Percentiles rank a stretch among this genome's conserved stretches.
Conservation (phyloP, 92 coral and sea anemone genomes). For the Montipora capitata region DNA sequence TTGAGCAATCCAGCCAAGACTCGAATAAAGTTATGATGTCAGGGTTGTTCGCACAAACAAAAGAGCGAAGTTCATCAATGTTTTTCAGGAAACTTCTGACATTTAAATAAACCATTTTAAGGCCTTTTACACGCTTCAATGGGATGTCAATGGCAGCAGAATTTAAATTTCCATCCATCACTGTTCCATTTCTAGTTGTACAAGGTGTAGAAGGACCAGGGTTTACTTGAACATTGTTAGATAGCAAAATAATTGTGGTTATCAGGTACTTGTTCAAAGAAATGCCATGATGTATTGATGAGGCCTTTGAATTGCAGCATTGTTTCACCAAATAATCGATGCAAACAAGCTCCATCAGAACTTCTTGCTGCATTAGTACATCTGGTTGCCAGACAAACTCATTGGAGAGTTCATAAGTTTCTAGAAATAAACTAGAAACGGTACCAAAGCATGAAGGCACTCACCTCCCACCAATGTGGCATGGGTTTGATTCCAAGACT, state of each 20-base stretch:
- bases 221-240: constrained; percentile 32
- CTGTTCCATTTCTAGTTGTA: background rate
- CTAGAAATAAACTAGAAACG: background rate
- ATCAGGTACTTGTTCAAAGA: constrained; percentile 43
- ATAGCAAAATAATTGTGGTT: constrained; percentile 18
- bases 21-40: constrained; percentile 41
- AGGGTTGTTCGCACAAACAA: constrained; percentile 34
- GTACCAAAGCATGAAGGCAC: constrained; percentile 23
- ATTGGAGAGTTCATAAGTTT: background rate
- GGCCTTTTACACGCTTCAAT: constrained; percentile 54
- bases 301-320: constrained; percentile 7
- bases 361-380: background rate
- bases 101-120: constrained; percentile 64
- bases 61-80: constrained; percentile 59
- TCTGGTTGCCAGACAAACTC: constrained; percentile 2
- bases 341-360: constrained; percentile 22
- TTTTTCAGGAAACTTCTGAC: constrained; percentile 51
- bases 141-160: constrained; percentile 22
- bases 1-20: constrained; percentile 58
- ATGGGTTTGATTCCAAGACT: no score
- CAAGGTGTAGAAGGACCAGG: constrained; percentile 53
- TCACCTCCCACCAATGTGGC: no score
- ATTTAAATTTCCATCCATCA: constrained; percentile 2
- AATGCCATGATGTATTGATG: constrained; percentile 25
- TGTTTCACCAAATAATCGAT: constrained; percentile 29